A percentile compares a stretch with the other conserved stretches of the same genome.
Evolutionary conservation across 2,888 invertebrate species (phyloP).

Genomic region (Drosophila neonasuta): DNA sequence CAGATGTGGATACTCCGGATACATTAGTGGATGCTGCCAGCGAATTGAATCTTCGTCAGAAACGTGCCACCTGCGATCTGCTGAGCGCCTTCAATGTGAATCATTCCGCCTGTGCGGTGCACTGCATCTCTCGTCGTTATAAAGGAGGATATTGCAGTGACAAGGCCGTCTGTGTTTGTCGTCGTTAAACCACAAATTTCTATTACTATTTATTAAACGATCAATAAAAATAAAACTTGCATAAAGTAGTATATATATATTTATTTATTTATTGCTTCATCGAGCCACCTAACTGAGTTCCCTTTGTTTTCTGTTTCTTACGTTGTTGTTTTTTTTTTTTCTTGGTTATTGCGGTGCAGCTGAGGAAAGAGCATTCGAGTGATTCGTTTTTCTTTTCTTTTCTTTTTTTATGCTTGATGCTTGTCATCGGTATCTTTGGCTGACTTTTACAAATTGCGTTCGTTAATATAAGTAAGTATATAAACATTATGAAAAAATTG

Average conservation of each 20-base stretch:
- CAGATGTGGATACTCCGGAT: neutral
- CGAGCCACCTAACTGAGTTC: constrained; percentile 53
- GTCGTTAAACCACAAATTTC: constrained; percentile 43
- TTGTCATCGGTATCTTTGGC: constrained; percentile 42
- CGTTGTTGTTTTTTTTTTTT: neutral
- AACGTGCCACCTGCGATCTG: constrained; percentile 83
- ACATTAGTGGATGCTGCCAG: neutral
- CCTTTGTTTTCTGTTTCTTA: constrained; percentile 10
- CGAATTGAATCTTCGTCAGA: constrained; percentile 67
- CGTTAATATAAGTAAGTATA: constrained; percentile 21
- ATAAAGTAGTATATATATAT: constrained; percentile 27
- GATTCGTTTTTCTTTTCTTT: neutral
- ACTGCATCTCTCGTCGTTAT: constrained; percentile 78
- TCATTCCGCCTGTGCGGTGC: constrained; percentile 82
- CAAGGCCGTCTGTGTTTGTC: constrained; percentile 81
- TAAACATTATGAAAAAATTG: constrained; percentile 48
- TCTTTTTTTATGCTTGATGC: too few species aligned
- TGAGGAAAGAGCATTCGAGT: constrained; percentile 32
- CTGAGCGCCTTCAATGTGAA: constrained; percentile 66
- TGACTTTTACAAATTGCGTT: constrained; percentile 47
- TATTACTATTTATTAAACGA: constrained; percentile 1
- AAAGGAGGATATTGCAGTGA: constrained; percentile 81
- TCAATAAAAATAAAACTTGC: neutral
- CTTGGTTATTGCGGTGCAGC: constrained; percentile 16
- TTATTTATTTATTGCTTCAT: constrained; percentile 56